Base-by-base conservation (phyloP, 1,140 invertebrate genomes). In the Chlorops oryzae region DNA sequence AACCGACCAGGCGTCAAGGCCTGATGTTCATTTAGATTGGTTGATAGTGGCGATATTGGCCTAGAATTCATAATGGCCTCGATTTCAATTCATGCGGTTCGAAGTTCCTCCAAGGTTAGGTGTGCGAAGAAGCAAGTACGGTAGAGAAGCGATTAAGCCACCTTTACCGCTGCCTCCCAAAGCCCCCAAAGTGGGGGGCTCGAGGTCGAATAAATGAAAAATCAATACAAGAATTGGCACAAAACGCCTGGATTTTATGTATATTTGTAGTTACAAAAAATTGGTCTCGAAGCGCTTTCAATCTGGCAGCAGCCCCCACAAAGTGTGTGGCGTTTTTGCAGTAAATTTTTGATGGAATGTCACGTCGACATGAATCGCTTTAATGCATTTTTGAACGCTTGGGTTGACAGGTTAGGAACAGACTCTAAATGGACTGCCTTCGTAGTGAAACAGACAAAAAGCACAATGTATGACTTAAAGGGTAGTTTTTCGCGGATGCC, bases 291-390 rank as follows among this genome's bases (percentile, higher is more conserved):
- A 48, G 40, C 15, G 40, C 39, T 18, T 44, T 41, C 7, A 72
- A 32, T 13, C 24, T 48, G 15, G 9, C 20, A 9, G 18, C 45
- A 2, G 62, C 59, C 10, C 62, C 59, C 1, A 59, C 49, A 51
- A 73, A 69, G 47, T 67, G 73, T 0, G 67, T 71, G 0, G 58
- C 67, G 37, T 63, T 63, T 28, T 73, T 68, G 5, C 54, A 65
- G 20, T 59, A 49, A 2, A 71, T 51, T 1, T 48, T 50, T 0
- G 27, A 21, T 6, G 43, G 42, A 7, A 58, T 34, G 1, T 57
- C 59, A 41, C 53, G 42, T 12, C 58, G 44, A 6, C 38, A 51
- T 27, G 15, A 69, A 65, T 3, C 59, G 46, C n/a, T 48, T 28
- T 20, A 59, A 49, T 0, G 54, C 55, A 6, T 37, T 40, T 2